Conservation (phyloP, 2,888 invertebrate genomes). For the Tetragonisca angustula region DNA sequence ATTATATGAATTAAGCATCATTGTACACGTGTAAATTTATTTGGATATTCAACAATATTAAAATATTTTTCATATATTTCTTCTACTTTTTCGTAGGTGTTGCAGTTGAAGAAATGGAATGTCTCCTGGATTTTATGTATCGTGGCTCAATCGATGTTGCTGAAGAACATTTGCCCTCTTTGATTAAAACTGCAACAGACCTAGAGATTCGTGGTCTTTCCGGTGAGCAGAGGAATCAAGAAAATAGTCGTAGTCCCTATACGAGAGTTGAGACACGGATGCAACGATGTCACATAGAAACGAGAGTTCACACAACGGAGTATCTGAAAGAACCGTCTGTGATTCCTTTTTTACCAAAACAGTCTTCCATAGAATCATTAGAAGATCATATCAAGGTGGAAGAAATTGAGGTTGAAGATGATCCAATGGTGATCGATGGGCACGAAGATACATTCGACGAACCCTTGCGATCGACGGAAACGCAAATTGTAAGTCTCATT, state of each 20-base stretch:
- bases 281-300: conserved; percentile 76
- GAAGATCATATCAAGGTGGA: conserved; percentile 78
- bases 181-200: conserved; percentile 89
- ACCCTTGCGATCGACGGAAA: conserved; percentile 55
- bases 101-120: conserved; percentile 88
- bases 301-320: conserved; percentile 72
- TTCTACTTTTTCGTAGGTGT: conserved; percentile 83
- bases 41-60: background rate
- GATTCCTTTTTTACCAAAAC: conserved; percentile 73
- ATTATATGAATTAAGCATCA: background rate
- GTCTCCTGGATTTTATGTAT: conserved; percentile 89
- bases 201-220: conserved; percentile 88
- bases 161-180: conserved; percentile 87
- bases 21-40: background rate
- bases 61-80: background rate
- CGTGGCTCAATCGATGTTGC: conserved; percentile 89
- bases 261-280: conserved; percentile 81
- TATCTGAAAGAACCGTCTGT: conserved; percentile 69
- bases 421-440: conserved; percentile 80
- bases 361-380: conserved; percentile 69
- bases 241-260: conserved; percentile 86
- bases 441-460: conserved; percentile 78
- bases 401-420: conserved; percentile 81
- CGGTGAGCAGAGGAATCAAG: conserved; percentile 86
- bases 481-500: conserved; percentile 64